Base-by-base conservation (phyloP, 2,797 vertebrate genomes). In the Aphelocoma californica region DNA sequence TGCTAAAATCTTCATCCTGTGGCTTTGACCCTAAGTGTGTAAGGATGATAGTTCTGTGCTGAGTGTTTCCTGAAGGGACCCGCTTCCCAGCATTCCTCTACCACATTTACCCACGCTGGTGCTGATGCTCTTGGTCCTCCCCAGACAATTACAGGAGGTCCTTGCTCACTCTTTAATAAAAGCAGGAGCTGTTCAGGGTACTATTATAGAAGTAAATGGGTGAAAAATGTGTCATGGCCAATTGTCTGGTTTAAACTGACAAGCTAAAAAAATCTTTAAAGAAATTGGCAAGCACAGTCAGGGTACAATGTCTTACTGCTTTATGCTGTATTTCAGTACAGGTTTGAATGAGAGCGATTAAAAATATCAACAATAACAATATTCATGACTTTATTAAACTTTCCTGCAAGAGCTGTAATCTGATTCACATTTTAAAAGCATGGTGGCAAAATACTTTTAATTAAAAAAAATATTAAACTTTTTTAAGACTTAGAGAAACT, bases 21-120 rank as follows among this genome's bases (percentile, higher is more conserved):
- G 60, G 10, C 31, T 89, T 82, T 80, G 29, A 32, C 16, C 14
- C 4, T 13, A 2, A 6, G 32, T 38, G 21, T 25, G 19, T 26
- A 31, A 69, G 21, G 11, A 4, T 28, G 24, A 0, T 66, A 4
- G 45, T 61, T 62, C 25, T 40, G n/a, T 82, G 51, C 48, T 32
- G 8, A 13, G 10, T 32, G 17, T 75, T 83, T 69, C 50, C 62
- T 42, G 62, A 54, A 20, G 5, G 7, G 28, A 20, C 10, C 6
- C 6, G 4, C 12, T 25, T 90, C 18, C 44, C 34, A 56, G 34
- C 15, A 25, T 62, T 92, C 28, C 48, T 54, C 38, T 61, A 2
- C 51, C 5, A 2, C 2, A 1, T 38, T 70, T 72, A 21, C 28
- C 29, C 25, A 10, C 0, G 0, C 62, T 47, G 28, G 5, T 78